Conservation (phyloP, 2,113 vertebrate genomes). For the Aldabrachelys gigantea region DNA sequence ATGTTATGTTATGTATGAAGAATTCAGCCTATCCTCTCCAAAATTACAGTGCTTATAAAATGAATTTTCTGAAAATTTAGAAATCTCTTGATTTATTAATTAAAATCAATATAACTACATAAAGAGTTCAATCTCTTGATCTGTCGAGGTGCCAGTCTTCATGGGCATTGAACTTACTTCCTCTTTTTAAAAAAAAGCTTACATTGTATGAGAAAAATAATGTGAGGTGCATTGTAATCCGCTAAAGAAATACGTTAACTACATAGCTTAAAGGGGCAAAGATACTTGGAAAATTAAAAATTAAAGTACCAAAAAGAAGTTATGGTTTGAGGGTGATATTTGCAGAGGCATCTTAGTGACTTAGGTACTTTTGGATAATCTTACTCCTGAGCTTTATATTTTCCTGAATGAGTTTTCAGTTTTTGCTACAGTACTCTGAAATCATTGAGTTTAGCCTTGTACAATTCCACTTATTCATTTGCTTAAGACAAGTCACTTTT, state of each 20-base stretch:
- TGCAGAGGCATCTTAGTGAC: not conserved
- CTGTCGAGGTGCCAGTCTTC: not conserved
- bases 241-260: not conserved
- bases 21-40: not conserved
- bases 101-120: not conserved
- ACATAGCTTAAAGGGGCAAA: not conserved
- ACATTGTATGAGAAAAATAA: not conserved
- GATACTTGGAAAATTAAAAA: not conserved
- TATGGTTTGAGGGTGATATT: not conserved
- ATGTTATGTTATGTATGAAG: not conserved
- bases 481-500: not conserved
- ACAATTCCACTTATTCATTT: not conserved
- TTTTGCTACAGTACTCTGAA: not conserved
- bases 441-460: rapidly evolving
- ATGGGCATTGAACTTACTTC: not conserved
- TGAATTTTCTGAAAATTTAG: not conserved
- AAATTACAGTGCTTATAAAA: not conserved
- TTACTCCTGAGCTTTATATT: not conserved
- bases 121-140: not conserved
- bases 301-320: not conserved
- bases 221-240: not conserved
- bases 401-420: not conserved
- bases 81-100: not conserved
- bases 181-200: not conserved
- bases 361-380: not conserved